Conservation (phyloP, 1,140 invertebrate genomes). For the Ephestia elutella region DNA sequence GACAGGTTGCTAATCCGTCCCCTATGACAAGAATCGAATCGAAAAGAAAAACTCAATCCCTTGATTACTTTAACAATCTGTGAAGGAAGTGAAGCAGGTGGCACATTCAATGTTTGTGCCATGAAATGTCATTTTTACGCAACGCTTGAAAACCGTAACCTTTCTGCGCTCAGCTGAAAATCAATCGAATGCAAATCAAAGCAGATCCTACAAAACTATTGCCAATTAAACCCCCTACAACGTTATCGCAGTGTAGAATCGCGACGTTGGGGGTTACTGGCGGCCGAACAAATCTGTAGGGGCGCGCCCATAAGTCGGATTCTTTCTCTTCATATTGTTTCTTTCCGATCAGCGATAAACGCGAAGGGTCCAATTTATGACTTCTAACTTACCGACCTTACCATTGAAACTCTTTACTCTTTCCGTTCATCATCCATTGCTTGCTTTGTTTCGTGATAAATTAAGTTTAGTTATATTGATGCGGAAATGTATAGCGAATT, state of each 20-base stretch:
- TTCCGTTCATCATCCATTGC: slow-evolving; percentile 3
- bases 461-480: neutral
- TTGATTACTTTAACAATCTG: too few species aligned
- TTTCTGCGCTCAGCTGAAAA: too few species aligned
- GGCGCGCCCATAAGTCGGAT: slow-evolving; percentile 14
- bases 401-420: neutral
- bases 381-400: slow-evolving; percentile 3
- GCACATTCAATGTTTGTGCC: too few species aligned
- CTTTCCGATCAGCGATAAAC: slow-evolving; percentile 52
- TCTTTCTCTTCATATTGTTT: slow-evolving; percentile 49
- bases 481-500: neutral
- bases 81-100: too few species aligned
- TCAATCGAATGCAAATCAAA: too few species aligned
- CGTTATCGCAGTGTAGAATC: neutral
- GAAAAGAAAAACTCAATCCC: too few species aligned
- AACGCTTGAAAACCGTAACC: too few species aligned
- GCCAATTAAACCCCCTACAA: too few species aligned
- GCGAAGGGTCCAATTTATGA: slow-evolving; percentile 44
- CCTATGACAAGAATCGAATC: too few species aligned
- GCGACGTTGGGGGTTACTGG: slow-evolving; percentile 10
- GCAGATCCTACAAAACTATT: too few species aligned
- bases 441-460: neutral
- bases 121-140: too few species aligned
- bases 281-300: slow-evolving; percentile 13
- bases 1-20: too few species aligned